Evolutionary conservation across 2,113 vertebrate species (phyloP), one percentile per base, ranked within the genome.

Genomic region (Coturnix japonica): DNA sequence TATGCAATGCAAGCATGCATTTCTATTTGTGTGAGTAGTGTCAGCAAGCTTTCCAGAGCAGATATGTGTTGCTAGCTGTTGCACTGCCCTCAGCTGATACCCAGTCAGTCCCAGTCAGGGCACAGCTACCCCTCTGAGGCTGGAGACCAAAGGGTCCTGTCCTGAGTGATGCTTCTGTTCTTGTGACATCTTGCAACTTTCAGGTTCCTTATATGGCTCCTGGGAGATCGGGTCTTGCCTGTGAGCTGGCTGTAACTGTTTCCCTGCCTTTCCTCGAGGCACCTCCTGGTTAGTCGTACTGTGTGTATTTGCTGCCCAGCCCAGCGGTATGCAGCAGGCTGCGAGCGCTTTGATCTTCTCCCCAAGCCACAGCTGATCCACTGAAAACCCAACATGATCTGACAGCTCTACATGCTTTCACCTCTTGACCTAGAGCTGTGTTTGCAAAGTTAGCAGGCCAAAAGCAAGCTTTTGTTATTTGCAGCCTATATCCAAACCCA

Each of bases 381-480:
- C 51, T 28, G 56, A 82, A 72, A 83, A 72, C 44, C 39, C 15
- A 2, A 13, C 47, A 25, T 54, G 67, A 77, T 43, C 78, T 76
- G 74, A 81, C 86, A 93, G 63, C 54, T 84, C 37, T 66, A 25
- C 15, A 0, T 18, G 41, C 65, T 84, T 73, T 84, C 37, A 57
- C 31, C 18, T 35, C 44, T 76, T 87, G 30, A 65, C 44, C 49
- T 30, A 61, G 31, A 81, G 49, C 2, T 1, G 44, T 51, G 66
- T 54, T 89, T 66, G 74, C 73, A 82, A 82, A 82, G 71, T 37
- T 44, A 89, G 54, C 17, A n/a, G 22, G 25, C 54, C 49, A 51
- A 72, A 93, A 61, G 13, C 20, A 49, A 89, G 46, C 41, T 81
- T 56, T 61, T 64, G 54, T 83, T 61, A 21, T 75, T 86, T 67